phyloP scores from a whole-genome alignment of 2,888 invertebrate species.

The Diploptera punctata region DNA sequence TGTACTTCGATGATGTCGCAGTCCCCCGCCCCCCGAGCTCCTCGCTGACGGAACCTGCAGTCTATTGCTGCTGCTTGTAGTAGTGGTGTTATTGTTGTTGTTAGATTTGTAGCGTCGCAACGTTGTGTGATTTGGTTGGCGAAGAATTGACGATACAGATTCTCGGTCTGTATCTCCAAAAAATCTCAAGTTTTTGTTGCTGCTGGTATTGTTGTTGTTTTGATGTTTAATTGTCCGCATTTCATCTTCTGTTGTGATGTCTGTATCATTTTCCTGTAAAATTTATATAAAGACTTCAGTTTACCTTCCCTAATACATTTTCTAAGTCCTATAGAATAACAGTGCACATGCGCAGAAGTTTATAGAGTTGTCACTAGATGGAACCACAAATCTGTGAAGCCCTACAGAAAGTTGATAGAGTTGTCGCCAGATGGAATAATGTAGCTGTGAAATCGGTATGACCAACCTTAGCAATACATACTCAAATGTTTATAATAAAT shows the following conservation, averaged over 20 bases:
- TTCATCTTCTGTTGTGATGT: slow-evolving; percentile 19
- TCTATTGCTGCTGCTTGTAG: slow-evolving; percentile 40
- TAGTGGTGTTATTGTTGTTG: slow-evolving; percentile 44
- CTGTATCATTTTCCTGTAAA: slow-evolving; percentile 2
- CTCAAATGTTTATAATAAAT: too few species aligned
- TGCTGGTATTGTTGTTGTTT: slow-evolving; percentile 18
- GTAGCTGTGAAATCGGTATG: too few species aligned
- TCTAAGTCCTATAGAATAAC: too few species aligned
- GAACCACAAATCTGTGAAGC: too few species aligned
- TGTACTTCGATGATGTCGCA: slow-evolving; percentile 40
- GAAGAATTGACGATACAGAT: slow-evolving; percentile 60
- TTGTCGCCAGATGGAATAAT: too few species aligned
- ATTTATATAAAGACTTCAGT: neutral
- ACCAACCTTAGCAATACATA: too few species aligned
- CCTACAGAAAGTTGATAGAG: too few species aligned
- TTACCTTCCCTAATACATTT: too few species aligned
- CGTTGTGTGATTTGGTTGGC: neutral
- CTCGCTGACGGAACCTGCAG: slow-evolving; percentile 32
- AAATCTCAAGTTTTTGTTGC: slow-evolving; percentile 74
- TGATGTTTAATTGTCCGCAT: neutral
- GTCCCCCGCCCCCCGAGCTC: neutral
- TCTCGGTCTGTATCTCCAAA: slow-evolving; percentile 86
- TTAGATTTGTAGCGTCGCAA: slow-evolving; percentile 39
- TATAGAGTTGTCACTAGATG: too few species aligned
- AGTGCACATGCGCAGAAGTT: neutral